Evolutionary conservation across 2,888 invertebrate genomes (phyloP), one percentile per base, ranked within the genome.

Genomic region (Gryllus longicercus): DNA sequence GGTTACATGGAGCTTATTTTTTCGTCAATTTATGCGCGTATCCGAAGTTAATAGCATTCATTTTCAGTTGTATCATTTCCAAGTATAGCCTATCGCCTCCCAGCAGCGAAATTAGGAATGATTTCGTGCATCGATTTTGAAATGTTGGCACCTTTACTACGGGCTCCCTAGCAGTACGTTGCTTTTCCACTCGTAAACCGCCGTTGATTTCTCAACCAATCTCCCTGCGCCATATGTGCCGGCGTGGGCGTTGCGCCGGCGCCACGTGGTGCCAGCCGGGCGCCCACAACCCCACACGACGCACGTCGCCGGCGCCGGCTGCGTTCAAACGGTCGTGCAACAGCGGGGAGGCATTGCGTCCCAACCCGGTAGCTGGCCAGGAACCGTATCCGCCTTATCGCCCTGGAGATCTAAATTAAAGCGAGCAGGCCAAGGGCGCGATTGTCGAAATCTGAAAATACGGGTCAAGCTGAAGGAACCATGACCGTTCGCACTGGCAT

Each of bases 401-500:
- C 4, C 63, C 16, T 4, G 63, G 63, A 14, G n/a, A 63, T 63
- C 63, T 63, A 63, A 63, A 63, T 63, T 63, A 63, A 63, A 63
- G 63, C 63, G 63, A 63, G 63, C 63, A 63, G 63, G 63, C 63
- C 63, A 63, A 63, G 63, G 63, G 0, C 63, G n/a, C n/a, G 63
- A 63, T 63, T 63, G 63, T 63, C 63, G 63, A 63, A 63, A 63
- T 63, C 63, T 63, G n/a, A 63, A 63, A 63, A 18, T 63, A 63
- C n/a, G 63, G 63, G 63, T 63, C 63, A 16, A 63, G 63, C 63
- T 63, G n/a, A 63, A 63, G 63, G 14, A 18, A n/a, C 63, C 63
- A 63, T 63, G 63, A 63, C 63, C 63, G 8, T n/a, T n/a, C 63
- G 63, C 11, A 18, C 12, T 38, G 38, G 38, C 38, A 8, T 8